A percentile compares a stretch with the other conserved stretches of the same genome.
phyloP scores from a whole-genome alignment of 2,888 invertebrate genomes.

The Syritta pipiens region DNA sequence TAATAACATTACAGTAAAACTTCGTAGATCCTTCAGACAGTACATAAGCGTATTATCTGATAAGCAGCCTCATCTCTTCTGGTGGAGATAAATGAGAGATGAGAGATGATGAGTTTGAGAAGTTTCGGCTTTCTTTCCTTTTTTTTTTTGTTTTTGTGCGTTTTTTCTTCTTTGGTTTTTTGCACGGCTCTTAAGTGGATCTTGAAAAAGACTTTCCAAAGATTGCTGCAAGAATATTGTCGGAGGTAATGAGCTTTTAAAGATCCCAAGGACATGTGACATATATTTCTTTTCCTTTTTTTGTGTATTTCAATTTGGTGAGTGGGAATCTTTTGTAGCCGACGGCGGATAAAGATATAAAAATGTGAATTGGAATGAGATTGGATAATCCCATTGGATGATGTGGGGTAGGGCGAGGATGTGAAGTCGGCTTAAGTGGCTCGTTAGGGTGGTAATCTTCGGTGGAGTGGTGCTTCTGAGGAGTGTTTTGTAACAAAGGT shows the following conservation, averaged over 20 bases:
- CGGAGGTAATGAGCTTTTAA: slow-evolving; percentile 28
- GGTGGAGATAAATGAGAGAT: slow-evolving; percentile 1
- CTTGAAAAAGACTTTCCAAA: neutral
- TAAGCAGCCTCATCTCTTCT: slow-evolving; percentile 12
- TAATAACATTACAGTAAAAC: slow-evolving; percentile 26
- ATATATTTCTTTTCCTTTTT: neutral
- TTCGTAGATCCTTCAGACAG: slow-evolving; percentile 12
- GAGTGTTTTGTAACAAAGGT: neutral
- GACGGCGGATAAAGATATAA: neutral
- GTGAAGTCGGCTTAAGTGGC: neutral
- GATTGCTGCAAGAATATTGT: slow-evolving; percentile 18
- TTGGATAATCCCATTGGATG: no score
- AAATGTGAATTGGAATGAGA: neutral
- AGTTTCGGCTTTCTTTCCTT: neutral
- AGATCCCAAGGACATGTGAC: slow-evolving; percentile 19
- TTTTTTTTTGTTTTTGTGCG: neutral
- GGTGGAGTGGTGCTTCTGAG: neutral
- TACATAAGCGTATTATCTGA: slow-evolving; percentile 24
- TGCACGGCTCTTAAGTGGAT: no score
- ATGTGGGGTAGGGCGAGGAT: neutral
- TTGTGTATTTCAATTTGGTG: neutral
- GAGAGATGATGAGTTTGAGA: slow-evolving; percentile 11
- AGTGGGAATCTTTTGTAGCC: neutral
- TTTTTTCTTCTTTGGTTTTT: neutral
- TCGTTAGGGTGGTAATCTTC: neutral